A percentile compares a stretch with the other conserved stretches of the same genome.
phyloP scores from a whole-genome alignment of 1,140 invertebrate genomes.

The Whitmania pigra region DNA sequence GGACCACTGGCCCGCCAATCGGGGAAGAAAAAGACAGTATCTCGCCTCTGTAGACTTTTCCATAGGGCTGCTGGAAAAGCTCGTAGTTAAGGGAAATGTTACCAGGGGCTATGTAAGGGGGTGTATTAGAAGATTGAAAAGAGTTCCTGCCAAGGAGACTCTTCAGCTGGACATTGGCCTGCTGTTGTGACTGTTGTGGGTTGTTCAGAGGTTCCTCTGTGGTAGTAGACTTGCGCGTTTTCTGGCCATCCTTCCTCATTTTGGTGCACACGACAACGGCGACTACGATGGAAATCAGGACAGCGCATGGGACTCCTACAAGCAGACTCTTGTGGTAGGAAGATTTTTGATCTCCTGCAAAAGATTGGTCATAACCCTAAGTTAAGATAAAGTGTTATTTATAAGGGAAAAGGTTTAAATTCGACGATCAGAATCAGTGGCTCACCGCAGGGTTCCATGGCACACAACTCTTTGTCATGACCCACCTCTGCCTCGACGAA shows the following conservation, averaged over 20 bases:
- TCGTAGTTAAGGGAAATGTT: conserved; percentile 61
- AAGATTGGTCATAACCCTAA: neutral
- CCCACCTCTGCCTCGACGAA: conserved; percentile 44
- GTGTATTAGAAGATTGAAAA: neutral
- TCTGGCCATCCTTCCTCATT: neutral
- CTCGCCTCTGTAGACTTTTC: conserved; percentile 68
- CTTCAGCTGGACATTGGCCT: neutral
- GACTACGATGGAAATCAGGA: neutral
- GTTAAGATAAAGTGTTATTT: neutral
- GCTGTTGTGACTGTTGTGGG: neutral
- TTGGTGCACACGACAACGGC: neutral
- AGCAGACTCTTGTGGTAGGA: neutral
- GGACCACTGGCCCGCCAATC: conserved; percentile 46
- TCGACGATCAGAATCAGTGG: neutral
- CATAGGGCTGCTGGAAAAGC: conserved; percentile 88
- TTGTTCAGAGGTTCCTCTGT: neutral
- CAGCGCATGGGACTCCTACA: neutral
- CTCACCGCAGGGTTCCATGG: neutral
- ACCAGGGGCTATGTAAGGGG: neutral
- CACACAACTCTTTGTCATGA: neutral
- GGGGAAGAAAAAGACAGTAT: conserved; percentile 49
- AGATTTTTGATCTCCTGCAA: neutral
- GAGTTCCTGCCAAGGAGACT: neutral
- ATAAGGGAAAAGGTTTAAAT: neutral
- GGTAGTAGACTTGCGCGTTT: neutral